Conservation (phyloP, 2,113 vertebrate species). For the Heliornis fulica region DNA sequence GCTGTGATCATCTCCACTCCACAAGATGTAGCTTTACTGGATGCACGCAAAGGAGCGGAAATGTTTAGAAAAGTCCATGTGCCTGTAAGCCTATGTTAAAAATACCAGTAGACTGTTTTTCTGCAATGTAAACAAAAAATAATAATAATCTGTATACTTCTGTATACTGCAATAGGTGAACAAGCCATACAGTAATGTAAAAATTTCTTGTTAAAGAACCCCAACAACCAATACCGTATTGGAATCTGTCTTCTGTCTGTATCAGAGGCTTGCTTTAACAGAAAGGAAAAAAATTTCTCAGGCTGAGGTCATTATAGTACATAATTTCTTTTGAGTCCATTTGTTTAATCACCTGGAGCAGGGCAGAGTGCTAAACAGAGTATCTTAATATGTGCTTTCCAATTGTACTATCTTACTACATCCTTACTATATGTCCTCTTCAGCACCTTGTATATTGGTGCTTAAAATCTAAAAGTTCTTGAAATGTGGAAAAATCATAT, state of each 20-base stretch:
- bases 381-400: neutral
- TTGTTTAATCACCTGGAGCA: neutral
- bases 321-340: neutral
- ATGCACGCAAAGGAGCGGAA: slow-evolving; percentile 90
- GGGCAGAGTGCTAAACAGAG: neutral
- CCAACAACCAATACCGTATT: neutral
- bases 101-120: neutral
- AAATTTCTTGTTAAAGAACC: neutral
- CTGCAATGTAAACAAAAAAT: neutral
- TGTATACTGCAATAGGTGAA: neutral
- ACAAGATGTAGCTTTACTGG: slow-evolving; percentile 91
- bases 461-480: neutral
- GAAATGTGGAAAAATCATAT: neutral
- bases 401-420: neutral
- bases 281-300: neutral
- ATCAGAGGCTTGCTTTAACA: neutral
- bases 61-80: slow-evolving; percentile 96
- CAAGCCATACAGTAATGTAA: neutral
- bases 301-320: neutral
- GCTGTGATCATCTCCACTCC: slow-evolving; percentile 95
- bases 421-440: neutral
- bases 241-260: neutral
- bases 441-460: neutral
- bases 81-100: slow-evolving; percentile 81
- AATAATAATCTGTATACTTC: neutral